Evolutionary conservation across 2,888 invertebrate genomes (phyloP).

Genomic region (Chloromyia formosa): DNA sequence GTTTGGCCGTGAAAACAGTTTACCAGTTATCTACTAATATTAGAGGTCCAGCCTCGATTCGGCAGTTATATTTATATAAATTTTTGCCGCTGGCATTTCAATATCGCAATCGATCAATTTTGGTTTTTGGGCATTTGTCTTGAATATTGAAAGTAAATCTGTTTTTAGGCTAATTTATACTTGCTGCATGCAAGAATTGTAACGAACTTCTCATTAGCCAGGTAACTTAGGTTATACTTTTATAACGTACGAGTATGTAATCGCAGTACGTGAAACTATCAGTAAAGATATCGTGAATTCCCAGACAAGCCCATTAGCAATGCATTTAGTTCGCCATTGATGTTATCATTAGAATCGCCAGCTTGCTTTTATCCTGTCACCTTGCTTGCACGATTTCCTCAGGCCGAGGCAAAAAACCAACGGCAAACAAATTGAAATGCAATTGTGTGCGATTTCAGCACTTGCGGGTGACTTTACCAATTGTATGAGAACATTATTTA

Average conservation of each 20-base stretch:
- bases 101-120: not conserved
- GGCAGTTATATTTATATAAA: not conserved
- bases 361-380: constrained; percentile 1
- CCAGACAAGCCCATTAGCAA: constrained; percentile 10
- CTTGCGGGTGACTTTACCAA: not conserved
- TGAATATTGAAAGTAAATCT: not conserved
- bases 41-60: not conserved
- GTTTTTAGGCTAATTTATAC: not conserved
- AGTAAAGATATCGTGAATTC: constrained; percentile 11
- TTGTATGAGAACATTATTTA: not conserved
- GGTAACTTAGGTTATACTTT: too few relatives aligned
- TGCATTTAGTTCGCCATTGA: constrained; percentile 11
- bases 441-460: not conserved
- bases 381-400: not conserved
- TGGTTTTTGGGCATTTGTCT: not conserved
- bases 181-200: not conserved
- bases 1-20: not conserved
- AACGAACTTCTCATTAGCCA: not conserved
- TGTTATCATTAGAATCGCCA: constrained; percentile 3
- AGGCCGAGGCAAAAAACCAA: too few relatives aligned
- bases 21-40: not conserved
- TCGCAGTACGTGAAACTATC: not conserved
- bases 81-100: not conserved
- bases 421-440: not conserved
- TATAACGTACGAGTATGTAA: too few relatives aligned